A percentile compares a stretch with the other conserved stretches of the same genome.
These are phyloP conservation scores for Dromaius novaehollandiae DNA, from an alignment of 2,113 vertebrate species.

Conservation along the genomic window DNA sequence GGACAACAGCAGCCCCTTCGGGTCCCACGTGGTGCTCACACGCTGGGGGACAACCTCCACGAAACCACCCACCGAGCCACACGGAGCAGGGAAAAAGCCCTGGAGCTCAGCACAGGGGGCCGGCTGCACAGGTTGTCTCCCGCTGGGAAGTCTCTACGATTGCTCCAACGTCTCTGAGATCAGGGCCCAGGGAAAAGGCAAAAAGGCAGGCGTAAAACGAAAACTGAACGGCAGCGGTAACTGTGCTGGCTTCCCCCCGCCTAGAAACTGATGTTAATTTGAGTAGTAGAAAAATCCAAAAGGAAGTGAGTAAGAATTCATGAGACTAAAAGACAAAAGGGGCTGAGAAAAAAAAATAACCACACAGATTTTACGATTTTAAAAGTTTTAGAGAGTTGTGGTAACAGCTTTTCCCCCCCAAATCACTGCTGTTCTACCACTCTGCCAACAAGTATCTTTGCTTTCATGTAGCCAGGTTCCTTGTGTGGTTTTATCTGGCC, in stretches of 20 bases:
- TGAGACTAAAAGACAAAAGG: not conserved
- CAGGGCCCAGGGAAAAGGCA: not conserved
- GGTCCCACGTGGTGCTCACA: too few relatives aligned
- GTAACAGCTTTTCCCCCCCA: not conserved
- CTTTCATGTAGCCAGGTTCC: not conserved
- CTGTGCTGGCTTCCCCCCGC: not conserved
- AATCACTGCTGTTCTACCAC: not conserved
- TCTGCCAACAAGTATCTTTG: not conserved
- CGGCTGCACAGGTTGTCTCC: not conserved
- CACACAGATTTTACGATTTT: not conserved
- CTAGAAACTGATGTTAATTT: not conserved
- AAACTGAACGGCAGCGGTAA: not conserved
- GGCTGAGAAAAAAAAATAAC: not conserved
- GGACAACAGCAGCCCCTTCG: too few relatives aligned
- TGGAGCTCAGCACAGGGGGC: not conserved
- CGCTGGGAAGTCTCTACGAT: not conserved
- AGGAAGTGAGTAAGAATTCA: conserved; percentile 1
- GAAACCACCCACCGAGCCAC: not conserved
- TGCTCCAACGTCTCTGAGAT: not conserved
- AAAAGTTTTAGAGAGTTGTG: not conserved
- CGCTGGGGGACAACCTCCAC: too few relatives aligned
- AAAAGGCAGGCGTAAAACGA: not conserved
- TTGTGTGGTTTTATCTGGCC: too few relatives aligned
- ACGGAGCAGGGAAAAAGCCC: not conserved
- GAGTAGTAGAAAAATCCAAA: not conserved